These are phyloP conservation scores for Hyles lineata DNA, from an alignment of 2,888 invertebrate genomes.

Conservation along the genomic window DNA sequence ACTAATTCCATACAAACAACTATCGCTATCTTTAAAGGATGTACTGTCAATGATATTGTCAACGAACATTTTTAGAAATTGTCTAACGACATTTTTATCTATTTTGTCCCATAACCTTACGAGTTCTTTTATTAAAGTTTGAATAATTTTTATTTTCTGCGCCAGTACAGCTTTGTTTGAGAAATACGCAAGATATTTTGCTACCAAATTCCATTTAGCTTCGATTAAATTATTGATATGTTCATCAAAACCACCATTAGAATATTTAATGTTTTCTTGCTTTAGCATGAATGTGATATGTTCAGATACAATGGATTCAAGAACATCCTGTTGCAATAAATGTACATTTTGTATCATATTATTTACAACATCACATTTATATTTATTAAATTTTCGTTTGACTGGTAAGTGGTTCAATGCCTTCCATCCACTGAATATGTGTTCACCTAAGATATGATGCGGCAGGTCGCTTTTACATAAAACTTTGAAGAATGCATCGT, in stretches of 20 bases:
- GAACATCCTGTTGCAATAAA: constrained; percentile 47
- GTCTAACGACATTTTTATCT: constrained; percentile 35
- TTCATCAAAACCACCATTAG: constrained; percentile 28
- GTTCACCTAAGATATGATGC: constrained; percentile 44
- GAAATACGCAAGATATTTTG: constrained; percentile 42
- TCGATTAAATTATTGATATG: constrained; percentile 40
- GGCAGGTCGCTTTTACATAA: constrained; percentile 48
- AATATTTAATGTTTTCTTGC: constrained; percentile 36
- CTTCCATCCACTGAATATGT: constrained; percentile 52
- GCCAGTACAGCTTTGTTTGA: constrained; percentile 35
- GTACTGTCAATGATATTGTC: constrained; percentile 38
- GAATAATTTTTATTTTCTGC: constrained; percentile 39
- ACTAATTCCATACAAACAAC: constrained; percentile 35
- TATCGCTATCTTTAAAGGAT: not conserved
- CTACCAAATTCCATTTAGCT: constrained; percentile 51
- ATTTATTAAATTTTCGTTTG: constrained; percentile 45
- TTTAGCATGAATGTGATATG: constrained; percentile 48
- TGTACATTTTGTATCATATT: constrained; percentile 44
- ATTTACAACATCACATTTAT: constrained; percentile 44
- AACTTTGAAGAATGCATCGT: constrained; percentile 51
- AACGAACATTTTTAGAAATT: constrained; percentile 42
- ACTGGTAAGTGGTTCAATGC: constrained; percentile 51
- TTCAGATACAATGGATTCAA: constrained; percentile 49
- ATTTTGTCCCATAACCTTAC: constrained; percentile 43
- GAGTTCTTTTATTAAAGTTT: constrained; percentile 42